These are phyloP conservation scores for Cyclina sinensis DNA, from an alignment of 1,140 invertebrate genomes.

Conservation along the genomic window DNA sequence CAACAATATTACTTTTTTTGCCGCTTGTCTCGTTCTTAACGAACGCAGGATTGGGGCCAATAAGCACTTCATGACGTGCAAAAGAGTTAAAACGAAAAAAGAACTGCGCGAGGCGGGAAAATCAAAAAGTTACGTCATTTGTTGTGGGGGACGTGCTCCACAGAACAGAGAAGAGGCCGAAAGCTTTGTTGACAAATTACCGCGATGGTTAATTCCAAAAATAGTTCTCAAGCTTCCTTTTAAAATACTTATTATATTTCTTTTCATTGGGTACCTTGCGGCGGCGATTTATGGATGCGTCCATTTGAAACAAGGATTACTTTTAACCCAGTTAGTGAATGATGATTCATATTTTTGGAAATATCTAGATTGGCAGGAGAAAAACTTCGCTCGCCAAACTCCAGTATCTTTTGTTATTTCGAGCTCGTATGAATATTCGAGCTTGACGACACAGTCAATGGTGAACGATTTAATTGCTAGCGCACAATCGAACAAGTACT, in stretches of 20 bases:
- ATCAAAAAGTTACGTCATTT: neutral
- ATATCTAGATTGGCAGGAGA: constrained; percentile 36
- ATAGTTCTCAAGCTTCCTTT: constrained; percentile 87
- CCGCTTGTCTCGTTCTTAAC: constrained; percentile 61
- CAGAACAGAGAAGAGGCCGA: constrained; percentile 29
- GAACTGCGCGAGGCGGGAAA: neutral
- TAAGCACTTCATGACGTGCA: constrained; percentile 64
- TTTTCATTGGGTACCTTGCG: constrained; percentile 94
- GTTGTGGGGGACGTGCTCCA: constrained; percentile 31
- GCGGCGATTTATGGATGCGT: constrained; percentile 95
- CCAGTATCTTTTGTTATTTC: constrained; percentile 59
- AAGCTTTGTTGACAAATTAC: constrained; percentile 53
- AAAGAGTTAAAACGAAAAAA: neutral
- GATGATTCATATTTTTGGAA: constrained; percentile 80
- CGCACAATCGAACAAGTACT: constrained; percentile 14
- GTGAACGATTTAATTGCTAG: constrained; percentile 24
- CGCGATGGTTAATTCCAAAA: constrained; percentile 51
- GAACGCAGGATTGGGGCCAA: constrained; percentile 40
- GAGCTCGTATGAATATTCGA: constrained; percentile 26
- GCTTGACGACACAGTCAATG: neutral
- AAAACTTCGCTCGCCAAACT: constrained; percentile 43
- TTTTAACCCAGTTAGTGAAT: constrained; percentile 87
- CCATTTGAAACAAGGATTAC: constrained; percentile 94
- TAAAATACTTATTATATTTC: constrained; percentile 90
- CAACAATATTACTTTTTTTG: constrained; percentile 60